Evolutionary conservation across 2,888 invertebrate genomes (phyloP), one percentile per base, ranked within the genome.

Genomic region (Ctenicera cuprea): DNA sequence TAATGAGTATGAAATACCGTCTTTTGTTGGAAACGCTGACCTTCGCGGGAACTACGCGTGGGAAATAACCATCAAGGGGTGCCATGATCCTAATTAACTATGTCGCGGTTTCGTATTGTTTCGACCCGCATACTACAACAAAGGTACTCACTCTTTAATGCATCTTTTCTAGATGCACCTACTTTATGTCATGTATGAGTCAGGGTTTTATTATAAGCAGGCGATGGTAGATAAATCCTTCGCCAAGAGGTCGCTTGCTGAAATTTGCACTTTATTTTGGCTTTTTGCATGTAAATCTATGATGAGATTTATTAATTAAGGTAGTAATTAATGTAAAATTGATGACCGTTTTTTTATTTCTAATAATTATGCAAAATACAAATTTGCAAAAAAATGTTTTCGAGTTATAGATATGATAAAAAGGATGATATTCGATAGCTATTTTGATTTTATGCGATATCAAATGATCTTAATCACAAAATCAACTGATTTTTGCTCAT

Each of bases 61-160:
- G 83, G 83, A 83, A 84, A 79, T 74, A 73, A 69, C 54, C 66
- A 78, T 78, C 79, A 75, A 78, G 82, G 83, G 83, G 81, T 82
- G 82, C 80, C 79, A 74, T 77, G 81, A 77, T 82, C 78, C 80
- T 84, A 85, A 85, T 85, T 85, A 84, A 82, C 79, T 75, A 81
- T 81, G 82, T 82, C 81, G 70, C 70, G 80, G 76, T 78, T 79
- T 77, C 45, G 43, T 80, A 84, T 85, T 85, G 85, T 85, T 82
- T 38, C 66, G 64, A 78, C 85, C 85, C 85, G 85, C 85, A 85
- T 85, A 79, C n/a, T 67, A 18, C 57, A 52, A 67, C 68, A 48
- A 69, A 72, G 48, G 57, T 52, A 30, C 52, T 41, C 14, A 14
- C 57, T 57, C 57, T 50, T 50, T 20, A 50, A 50, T 50, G 50